A percentile compares a stretch with the other conserved stretches of the same genome.
These are phyloP conservation scores for Thecophora atra DNA, from an alignment of 2,888 invertebrate species.

Conservation along the genomic window DNA sequence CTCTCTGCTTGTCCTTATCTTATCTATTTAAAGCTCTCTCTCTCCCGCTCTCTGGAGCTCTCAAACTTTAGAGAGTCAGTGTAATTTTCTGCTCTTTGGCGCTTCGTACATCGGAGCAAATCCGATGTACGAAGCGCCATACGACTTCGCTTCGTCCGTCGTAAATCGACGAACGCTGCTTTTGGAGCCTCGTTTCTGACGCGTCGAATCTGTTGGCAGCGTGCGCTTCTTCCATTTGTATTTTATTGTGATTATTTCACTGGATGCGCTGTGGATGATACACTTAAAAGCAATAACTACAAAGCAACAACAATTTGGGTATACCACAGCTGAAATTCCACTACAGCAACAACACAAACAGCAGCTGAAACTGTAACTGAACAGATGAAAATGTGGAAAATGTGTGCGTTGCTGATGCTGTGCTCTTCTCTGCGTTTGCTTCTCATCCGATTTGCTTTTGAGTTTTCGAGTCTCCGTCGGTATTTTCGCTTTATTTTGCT, in stretches of 20 bases:
- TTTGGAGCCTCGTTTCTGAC: not conserved
- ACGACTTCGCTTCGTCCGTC: too few species aligned
- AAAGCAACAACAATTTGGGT: not conserved
- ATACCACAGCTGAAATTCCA: not conserved
- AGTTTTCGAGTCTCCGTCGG: not conserved
- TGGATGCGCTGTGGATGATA: not conserved
- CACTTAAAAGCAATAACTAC: not conserved
- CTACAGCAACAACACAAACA: not conserved
- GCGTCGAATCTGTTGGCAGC: not conserved
- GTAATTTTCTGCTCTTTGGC: too few species aligned
- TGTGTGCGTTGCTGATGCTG: not conserved
- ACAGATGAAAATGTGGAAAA: slow-evolving; percentile 10
- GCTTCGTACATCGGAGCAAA: too few species aligned
- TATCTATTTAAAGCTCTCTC: not conserved
- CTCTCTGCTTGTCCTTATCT: not conserved
- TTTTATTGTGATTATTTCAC: not conserved
- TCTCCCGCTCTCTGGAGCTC: too few species aligned
- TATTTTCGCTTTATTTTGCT: slow-evolving; percentile 9
- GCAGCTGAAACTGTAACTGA: not conserved
- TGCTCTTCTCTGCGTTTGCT: not conserved
- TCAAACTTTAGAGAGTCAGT: too few species aligned
- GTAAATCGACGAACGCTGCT: too few species aligned
- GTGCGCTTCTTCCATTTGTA: not conserved
- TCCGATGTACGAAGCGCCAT: too few species aligned
- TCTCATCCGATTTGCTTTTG: slow-evolving; percentile 2